Evolutionary conservation across 2,113 vertebrate genomes (phyloP).

Genomic region (Dasypus novemcinctus): DNA sequence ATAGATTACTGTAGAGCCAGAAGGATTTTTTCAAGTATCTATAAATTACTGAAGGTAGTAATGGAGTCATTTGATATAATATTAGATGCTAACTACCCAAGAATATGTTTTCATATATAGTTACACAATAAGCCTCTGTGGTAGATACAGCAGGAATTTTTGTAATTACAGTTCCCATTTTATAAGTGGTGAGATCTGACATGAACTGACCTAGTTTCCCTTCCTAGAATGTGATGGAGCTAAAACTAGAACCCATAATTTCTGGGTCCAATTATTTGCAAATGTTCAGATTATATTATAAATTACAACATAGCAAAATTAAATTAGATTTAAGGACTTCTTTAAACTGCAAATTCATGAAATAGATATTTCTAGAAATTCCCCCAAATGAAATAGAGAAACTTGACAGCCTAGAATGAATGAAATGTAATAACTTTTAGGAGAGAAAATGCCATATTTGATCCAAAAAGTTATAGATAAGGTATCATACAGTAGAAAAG

Average conservation of each 20-base stretch:
- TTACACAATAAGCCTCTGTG: not conserved
- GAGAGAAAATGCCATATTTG: constrained; percentile 47
- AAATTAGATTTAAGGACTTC: not conserved
- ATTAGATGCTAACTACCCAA: not conserved
- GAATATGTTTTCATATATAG: not conserved
- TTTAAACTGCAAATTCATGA: not conserved
- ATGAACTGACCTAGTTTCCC: not conserved
- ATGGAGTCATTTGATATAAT: not conserved
- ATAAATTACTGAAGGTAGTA: not conserved
- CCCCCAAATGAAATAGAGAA: not conserved
- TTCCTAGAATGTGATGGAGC: not conserved
- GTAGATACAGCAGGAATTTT: not conserved
- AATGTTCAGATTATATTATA: not conserved
- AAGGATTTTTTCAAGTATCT: not conserved
- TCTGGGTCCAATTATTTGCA: not conserved
- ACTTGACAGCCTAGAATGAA: not conserved
- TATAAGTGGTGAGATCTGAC: not conserved
- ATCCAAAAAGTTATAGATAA: not conserved
- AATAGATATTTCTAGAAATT: not conserved
- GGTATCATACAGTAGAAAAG: not conserved
- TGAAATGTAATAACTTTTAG: constrained; percentile 13
- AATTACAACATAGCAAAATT: not conserved
- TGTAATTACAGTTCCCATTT: not conserved
- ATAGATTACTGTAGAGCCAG: not conserved
- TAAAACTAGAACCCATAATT: not conserved